phyloP scores from a whole-genome alignment of 2,797 vertebrate genomes.

The Gila robusta region DNA sequence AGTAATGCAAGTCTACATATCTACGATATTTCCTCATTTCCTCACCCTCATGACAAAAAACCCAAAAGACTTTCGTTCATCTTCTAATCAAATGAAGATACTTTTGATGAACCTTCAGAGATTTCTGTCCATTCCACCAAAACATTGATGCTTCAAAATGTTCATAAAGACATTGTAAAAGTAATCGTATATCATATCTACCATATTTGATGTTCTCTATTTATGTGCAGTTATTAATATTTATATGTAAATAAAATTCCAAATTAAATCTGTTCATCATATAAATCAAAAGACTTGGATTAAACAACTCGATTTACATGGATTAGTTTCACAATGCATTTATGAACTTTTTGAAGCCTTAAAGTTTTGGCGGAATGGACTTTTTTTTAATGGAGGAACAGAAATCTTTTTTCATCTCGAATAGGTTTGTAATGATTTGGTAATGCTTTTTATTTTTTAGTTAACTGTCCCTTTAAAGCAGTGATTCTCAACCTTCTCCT shows the following conservation, averaged over 20 bases:
- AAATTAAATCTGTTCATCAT: not conserved
- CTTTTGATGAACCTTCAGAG: not conserved
- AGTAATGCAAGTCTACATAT: not conserved
- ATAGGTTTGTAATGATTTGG: not conserved
- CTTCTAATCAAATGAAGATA: not conserved
- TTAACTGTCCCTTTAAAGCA: not conserved
- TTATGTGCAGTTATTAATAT: not conserved
- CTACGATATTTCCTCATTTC: not conserved
- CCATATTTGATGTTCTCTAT: not conserved
- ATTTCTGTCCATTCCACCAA: not conserved
- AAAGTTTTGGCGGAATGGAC: not conserved
- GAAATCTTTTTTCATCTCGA: not conserved
- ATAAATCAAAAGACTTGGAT: not conserved
- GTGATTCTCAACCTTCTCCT: no score
- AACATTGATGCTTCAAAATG: not conserved
- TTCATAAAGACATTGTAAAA: not conserved
- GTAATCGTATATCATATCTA: not conserved
- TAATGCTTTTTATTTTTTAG: not conserved
- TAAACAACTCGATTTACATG: not conserved
- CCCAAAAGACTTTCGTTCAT: not conserved
- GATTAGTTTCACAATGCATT: not conserved
- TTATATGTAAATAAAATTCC: not conserved
- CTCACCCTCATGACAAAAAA: not conserved
- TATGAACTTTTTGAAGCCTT: not conserved
- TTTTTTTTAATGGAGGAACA: not conserved